Base-by-base conservation (phyloP, 2,797 vertebrate genomes). In the Pempheris klunzingeri region DNA sequence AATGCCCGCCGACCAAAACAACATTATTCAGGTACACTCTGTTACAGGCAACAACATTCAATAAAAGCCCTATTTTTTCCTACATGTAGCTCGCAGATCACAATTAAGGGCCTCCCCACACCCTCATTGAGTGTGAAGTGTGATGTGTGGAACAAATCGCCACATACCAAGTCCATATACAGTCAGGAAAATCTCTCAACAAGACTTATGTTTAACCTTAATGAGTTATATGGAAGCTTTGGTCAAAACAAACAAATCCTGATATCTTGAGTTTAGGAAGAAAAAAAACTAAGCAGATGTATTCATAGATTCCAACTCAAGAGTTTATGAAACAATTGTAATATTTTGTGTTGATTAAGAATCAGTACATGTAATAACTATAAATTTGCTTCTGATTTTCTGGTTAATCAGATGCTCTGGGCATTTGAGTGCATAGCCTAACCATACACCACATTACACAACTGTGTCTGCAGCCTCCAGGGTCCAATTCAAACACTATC, bases 161-260 rank as follows among this genome's bases (percentile, higher is more conserved):
- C 63, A 74, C 84, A 91, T 88, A 90, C 88, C 90, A 91, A 71
- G 82, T 71, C 88, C 88, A 86, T 87, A 77, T 88, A 89, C 26
- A 93, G 88, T 84, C 77, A 75, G 82, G 65, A 77, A 89, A 84
- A 79, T 67, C 14, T 68, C 74, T 24, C 6, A 32, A 72, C 67
- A 52, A 38, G 47, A 84, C 50, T 71, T 46, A 57, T 82, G 89
- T 87, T 88, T 87, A n/a, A 77, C 59, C 62, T 83, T 76, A 41
- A 86, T 82, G 81, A 57, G 62, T 20, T 50, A 77, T 50, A 71
- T 47, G 71, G 73, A 77, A 52, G 18, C 47, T 15, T 7, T 15
- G 15, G 82, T 84, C 55, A 68, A 65, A 8, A 57, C 41, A 71
- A 78, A 66, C 36, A 26, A 24, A 60, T 13, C 58, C 11, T 66